These are phyloP conservation scores for Parus major DNA, from an alignment of 2,113 vertebrate genomes.

Conservation along the genomic window DNA sequence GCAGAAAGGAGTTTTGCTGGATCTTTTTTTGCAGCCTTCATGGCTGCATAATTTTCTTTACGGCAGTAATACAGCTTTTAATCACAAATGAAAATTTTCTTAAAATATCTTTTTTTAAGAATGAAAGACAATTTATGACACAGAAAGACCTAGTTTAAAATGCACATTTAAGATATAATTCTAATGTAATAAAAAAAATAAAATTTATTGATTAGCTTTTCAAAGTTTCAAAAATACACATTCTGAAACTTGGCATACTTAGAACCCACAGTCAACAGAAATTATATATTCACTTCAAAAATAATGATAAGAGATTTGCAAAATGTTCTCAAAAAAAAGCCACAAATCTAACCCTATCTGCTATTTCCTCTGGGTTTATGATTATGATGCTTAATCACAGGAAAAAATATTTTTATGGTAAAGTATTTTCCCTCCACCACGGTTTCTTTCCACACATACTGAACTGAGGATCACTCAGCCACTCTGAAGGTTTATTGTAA, in stretches of 20 bases:
- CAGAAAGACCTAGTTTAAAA: neutral
- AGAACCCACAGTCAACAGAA: neutral
- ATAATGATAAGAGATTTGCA: neutral
- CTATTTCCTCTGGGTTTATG: neutral
- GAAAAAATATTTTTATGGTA: neutral
- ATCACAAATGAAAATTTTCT: slow-evolving; percentile 21
- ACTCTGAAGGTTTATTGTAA: neutral
- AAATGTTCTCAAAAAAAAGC: neutral
- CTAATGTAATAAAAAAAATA: neutral
- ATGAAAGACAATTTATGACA: neutral
- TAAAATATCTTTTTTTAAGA: neutral
- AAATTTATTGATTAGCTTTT: neutral
- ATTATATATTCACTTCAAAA: neutral
- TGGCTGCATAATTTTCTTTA: neutral
- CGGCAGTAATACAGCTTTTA: neutral
- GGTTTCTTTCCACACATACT: neutral
- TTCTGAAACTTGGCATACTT: neutral
- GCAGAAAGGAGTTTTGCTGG: slow-evolving; percentile 22
- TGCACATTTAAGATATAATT: neutral
- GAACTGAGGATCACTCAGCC: neutral
- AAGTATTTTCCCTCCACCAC: neutral
- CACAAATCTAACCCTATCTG: neutral
- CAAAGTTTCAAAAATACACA: neutral
- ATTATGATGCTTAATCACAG: neutral
- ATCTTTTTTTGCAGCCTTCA: neutral